Evolutionary conservation across 1,140 invertebrate species (phyloP).

Genomic region (Cephus cinctus): DNA sequence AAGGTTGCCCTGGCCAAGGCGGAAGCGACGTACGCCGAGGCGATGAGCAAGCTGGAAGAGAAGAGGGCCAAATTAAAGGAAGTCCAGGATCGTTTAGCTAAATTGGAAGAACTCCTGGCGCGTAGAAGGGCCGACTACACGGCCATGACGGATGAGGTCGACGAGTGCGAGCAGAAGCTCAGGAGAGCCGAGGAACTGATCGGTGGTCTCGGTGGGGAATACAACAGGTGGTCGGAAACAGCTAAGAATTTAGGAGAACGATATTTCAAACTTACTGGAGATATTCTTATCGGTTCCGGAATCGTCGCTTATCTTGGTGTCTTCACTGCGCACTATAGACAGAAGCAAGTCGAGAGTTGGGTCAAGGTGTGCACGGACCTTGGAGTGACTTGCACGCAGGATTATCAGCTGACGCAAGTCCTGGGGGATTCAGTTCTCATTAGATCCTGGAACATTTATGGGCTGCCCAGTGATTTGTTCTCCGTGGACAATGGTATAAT

Average conservation of each 20-base stretch:
- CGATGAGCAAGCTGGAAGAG: constrained; percentile 68
- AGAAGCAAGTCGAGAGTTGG: constrained; percentile 74
- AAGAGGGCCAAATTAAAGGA: constrained; percentile 78
- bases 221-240: constrained; percentile 78
- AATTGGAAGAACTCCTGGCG: constrained; percentile 68
- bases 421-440: constrained; percentile 87
- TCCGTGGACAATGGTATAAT: constrained; percentile 93
- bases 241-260: constrained; percentile 71
- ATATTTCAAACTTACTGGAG: constrained; percentile 54
- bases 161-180: constrained; percentile 84
- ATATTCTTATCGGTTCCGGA: constrained; percentile 32
- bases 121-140: constrained; percentile 59
- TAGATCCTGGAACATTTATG: constrained; percentile 88
- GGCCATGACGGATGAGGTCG: constrained; percentile 77
- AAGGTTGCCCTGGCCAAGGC: constrained; percentile 76
- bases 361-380: constrained; percentile 63
- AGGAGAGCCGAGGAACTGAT: constrained; percentile 90
- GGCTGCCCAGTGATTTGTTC: constrained; percentile 84
- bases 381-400: constrained; percentile 72
- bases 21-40: constrained; percentile 67
- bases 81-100: constrained; percentile 60
- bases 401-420: constrained; percentile 73
- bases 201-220: constrained; percentile 79
- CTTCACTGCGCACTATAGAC: constrained; percentile 78
- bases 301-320: constrained; percentile 87